Percentiles rank a stretch among this genome's conserved stretches.
Conservation (phyloP, 2,888 invertebrate species). For the Chloromyia formosa region DNA sequence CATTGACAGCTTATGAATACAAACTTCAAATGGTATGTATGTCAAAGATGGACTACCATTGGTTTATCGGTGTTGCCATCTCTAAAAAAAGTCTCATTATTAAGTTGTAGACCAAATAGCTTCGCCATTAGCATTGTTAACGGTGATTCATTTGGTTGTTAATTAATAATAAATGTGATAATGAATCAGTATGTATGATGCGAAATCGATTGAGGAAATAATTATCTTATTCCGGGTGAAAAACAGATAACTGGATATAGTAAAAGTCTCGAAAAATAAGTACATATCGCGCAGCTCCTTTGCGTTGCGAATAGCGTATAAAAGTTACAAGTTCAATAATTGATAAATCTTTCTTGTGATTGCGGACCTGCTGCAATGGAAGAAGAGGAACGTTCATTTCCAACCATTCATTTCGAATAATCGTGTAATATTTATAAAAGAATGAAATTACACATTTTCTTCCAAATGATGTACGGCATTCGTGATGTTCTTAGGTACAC, state of each 20-base stretch:
- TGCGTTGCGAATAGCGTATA: not conserved
- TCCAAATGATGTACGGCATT: constrained; percentile 37
- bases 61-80: no score
- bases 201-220: not conserved
- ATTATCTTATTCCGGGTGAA: not conserved
- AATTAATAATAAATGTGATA: not conserved
- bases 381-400: constrained; percentile 1
- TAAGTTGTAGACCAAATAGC: no score
- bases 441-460: constrained; percentile 37
- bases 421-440: constrained; percentile 36
- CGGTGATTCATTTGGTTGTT: not conserved
- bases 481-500: constrained; percentile 33
- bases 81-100: no score
- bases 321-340: constrained; percentile 28
- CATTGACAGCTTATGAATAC: no score
- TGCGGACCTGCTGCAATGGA: not conserved
- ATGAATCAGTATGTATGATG: not conserved
- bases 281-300: not conserved
- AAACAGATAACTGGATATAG: not conserved
- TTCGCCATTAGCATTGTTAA: not conserved
- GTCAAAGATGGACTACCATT: no score
- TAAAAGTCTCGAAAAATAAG: not conserved
- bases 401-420: constrained; percentile 6
- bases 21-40: no score
- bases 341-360: constrained; percentile 31